These are phyloP conservation scores for Candidula unifasciata DNA, from an alignment of 2,888 invertebrate genomes.

Conservation along the genomic window DNA sequence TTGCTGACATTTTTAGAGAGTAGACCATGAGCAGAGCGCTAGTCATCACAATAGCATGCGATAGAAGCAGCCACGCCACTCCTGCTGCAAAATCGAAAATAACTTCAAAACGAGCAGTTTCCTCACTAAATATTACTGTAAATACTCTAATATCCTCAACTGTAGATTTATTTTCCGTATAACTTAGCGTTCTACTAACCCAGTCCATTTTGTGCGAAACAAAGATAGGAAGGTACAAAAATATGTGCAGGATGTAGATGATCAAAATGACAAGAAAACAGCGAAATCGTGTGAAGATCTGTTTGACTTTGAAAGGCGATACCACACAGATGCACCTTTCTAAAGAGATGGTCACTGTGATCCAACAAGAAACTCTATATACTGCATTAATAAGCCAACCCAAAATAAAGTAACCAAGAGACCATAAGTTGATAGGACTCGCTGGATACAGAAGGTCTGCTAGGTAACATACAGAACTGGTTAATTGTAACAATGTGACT, in stretches of 20 bases:
- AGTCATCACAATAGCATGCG: background rate
- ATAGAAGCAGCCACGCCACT: background rate
- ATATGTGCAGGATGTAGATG: background rate
- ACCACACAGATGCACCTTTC: constrained; percentile 39
- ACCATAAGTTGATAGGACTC: background rate
- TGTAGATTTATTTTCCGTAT: background rate
- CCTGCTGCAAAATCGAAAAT: background rate
- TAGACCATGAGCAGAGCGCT: background rate
- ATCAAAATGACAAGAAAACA: background rate
- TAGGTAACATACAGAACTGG: background rate
- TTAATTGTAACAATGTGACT: background rate
- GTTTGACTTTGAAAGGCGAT: constrained; percentile 17
- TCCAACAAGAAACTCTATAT: constrained; percentile 24
- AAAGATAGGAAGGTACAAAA: constrained; percentile 7
- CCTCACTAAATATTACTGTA: background rate
- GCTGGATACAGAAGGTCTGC: background rate
- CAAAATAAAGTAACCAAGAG: background rate
- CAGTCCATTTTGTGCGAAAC: constrained; percentile 4
- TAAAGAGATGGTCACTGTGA: constrained; percentile 12
- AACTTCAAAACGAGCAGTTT: background rate
- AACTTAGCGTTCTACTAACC: background rate
- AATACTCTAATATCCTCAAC: background rate
- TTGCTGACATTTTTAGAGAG: background rate
- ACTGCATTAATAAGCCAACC: background rate
- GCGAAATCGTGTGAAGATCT: constrained; percentile 25